Conservation (phyloP, 1,140 invertebrate species). For the Drosophila baimaii region DNA sequence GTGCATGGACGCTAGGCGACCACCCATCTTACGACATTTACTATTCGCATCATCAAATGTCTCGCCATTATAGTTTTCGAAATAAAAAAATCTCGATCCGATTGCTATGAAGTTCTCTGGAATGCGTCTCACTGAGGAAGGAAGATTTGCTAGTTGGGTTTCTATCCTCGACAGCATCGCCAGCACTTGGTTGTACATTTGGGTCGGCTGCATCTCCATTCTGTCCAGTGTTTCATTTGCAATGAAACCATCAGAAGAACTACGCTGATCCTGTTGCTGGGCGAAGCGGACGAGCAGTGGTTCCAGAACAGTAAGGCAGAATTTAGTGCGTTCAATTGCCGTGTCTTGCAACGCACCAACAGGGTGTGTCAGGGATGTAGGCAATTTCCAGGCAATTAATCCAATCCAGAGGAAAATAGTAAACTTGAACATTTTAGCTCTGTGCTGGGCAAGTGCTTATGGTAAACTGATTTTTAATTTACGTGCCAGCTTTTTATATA, state of each 20-base stretch:
- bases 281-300: no score
- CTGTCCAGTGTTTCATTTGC: no score
- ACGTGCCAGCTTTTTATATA: not conserved
- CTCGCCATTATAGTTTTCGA: no score
- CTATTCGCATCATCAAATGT: not conserved
- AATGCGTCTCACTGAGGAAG: not conserved
- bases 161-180: not conserved
- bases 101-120: not conserved
- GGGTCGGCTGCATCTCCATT: not conserved
- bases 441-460: not conserved
- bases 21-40: not conserved
- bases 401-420: not conserved
- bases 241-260: no score
- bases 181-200: not conserved
- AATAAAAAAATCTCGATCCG: not conserved
- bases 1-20: not conserved
- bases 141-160: not conserved
- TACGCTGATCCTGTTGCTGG: no score
- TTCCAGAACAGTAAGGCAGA: no score
- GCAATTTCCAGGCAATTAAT: not conserved
- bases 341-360: not conserved
- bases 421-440: not conserved
- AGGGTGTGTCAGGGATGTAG: not conserved
- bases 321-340: no score
- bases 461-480: not conserved